phyloP scores from a whole-genome alignment of 2,113 vertebrate genomes.

The Varanus komodoensis region DNA sequence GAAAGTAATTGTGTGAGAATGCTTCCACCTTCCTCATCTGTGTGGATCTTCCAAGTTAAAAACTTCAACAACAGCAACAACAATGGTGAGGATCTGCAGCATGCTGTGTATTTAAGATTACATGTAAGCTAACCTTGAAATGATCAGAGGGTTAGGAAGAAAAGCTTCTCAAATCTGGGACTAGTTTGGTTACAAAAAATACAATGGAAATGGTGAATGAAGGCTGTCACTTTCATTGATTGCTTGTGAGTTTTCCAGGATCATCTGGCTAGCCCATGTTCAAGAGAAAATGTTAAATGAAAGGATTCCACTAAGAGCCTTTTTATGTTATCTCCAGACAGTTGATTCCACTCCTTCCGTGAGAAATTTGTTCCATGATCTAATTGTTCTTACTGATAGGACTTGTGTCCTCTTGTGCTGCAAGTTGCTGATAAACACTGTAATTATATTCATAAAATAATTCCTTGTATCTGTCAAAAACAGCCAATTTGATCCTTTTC shows the following conservation, averaged over 20 bases:
- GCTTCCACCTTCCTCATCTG: too few species aligned
- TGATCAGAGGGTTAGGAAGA: neutral
- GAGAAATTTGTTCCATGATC: constrained; percentile 5
- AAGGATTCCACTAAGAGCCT: neutral
- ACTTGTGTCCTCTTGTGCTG: neutral
- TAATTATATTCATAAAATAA: constrained; percentile 21
- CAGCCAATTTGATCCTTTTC: constrained; percentile 35
- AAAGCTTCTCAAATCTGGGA: neutral
- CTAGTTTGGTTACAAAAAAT: neutral
- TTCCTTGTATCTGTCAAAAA: constrained; percentile 56
- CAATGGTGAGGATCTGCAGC: too few species aligned
- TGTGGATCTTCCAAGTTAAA: too few species aligned
- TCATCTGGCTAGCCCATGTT: neutral
- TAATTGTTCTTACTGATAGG: neutral
- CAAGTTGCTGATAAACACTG: neutral
- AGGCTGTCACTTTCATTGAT: neutral
- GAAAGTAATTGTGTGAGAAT: too few species aligned
- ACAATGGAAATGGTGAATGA: neutral
- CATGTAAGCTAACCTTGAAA: neutral
- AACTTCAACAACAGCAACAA: too few species aligned
- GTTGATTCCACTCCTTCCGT: neutral
- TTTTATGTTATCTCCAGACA: neutral
- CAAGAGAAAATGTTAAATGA: neutral
- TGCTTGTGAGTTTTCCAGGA: neutral
- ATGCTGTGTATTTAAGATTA: too few species aligned